A percentile compares a stretch with the other conserved stretches of the same genome.
Evolutionary conservation across 2,888 invertebrate species (phyloP).

Genomic region (Cetonia aurata): DNA sequence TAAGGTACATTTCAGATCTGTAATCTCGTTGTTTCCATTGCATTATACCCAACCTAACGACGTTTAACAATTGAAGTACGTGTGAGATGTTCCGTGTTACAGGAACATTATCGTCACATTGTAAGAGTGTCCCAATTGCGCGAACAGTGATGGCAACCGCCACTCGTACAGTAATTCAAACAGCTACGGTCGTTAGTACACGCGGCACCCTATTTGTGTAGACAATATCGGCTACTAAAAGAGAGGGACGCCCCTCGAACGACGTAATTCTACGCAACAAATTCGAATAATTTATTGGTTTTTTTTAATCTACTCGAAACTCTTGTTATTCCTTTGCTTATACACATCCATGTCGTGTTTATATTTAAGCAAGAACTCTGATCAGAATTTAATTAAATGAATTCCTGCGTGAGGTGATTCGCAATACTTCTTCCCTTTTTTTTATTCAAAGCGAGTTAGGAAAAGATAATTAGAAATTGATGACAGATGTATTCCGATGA

Average conservation of each 20-base stretch:
- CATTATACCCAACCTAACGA: slow-evolving; percentile 8
- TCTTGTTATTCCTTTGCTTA: slow-evolving; percentile 8
- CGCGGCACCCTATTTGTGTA: slow-evolving; percentile 28
- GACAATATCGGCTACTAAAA: slow-evolving; percentile 32
- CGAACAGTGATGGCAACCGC: slow-evolving; percentile 26
- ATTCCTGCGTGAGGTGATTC: background rate
- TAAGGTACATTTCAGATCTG: background rate
- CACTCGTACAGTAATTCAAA: slow-evolving; percentile 36
- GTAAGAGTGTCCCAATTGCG: slow-evolving; percentile 17
- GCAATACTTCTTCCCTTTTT: too few relatives aligned
- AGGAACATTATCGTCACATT: slow-evolving; percentile 24
- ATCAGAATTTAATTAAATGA: slow-evolving; percentile 31
- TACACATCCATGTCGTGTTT: background rate
- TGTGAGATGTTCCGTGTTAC: slow-evolving; percentile 17
- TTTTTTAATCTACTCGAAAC: slow-evolving; percentile 1
- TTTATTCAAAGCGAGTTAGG: too few relatives aligned
- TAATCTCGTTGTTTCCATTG: slow-evolving; percentile 8
- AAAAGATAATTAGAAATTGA: too few relatives aligned
- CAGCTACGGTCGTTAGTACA: slow-evolving; percentile 32
- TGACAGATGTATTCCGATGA: too few relatives aligned
- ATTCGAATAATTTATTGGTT: slow-evolving; percentile 28
- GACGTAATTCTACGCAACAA: slow-evolving; percentile 30
- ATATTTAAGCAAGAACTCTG: background rate
- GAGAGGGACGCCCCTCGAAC: slow-evolving; percentile 1
- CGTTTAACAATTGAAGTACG: background rate